phyloP scores from a whole-genome alignment of 2,888 invertebrate species.

The Andrena hattorfiana region DNA sequence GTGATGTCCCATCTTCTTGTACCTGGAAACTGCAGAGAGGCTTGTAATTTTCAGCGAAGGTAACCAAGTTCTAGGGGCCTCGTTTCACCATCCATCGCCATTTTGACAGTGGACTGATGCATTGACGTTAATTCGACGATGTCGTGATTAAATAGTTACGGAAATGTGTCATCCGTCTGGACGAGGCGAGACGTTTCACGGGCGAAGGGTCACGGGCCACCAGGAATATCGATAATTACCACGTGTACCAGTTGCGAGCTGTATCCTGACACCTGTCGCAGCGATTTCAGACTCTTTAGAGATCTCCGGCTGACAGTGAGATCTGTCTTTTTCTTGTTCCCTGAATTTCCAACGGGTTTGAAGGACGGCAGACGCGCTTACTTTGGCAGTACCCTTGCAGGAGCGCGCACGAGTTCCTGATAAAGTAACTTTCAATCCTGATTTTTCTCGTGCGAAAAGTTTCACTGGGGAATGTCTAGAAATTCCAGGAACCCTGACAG shows the following conservation, averaged over 20 bases:
- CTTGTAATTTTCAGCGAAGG: constrained; percentile 29
- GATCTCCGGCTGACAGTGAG: constrained; percentile 16
- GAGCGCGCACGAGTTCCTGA: background rate
- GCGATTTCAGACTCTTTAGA: constrained; percentile 33
- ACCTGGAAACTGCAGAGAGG: background rate
- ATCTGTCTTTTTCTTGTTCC: background rate
- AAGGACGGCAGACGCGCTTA: background rate
- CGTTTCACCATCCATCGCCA: background rate
- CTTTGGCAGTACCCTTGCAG: background rate
- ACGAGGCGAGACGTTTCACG: constrained; percentile 26
- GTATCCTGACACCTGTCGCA: constrained; percentile 46
- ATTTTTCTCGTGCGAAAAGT: background rate
- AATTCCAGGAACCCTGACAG: background rate
- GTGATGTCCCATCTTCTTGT: constrained; percentile 5
- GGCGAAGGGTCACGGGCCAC: constrained; percentile 31
- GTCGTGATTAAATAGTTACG: constrained; percentile 43
- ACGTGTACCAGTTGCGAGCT: constrained; percentile 28
- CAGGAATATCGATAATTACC: constrained; percentile 59
- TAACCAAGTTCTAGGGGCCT: background rate
- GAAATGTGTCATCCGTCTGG: constrained; percentile 25
- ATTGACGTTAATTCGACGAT: constrained; percentile 44
- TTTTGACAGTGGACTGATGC: constrained; percentile 13
- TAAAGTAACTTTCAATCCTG: background rate
- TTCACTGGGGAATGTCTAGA: background rate
- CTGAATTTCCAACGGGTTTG: constrained; percentile 4